Evolutionary conservation across 2,113 vertebrate genomes (phyloP).

Genomic region (Siphamia tubifer): DNA sequence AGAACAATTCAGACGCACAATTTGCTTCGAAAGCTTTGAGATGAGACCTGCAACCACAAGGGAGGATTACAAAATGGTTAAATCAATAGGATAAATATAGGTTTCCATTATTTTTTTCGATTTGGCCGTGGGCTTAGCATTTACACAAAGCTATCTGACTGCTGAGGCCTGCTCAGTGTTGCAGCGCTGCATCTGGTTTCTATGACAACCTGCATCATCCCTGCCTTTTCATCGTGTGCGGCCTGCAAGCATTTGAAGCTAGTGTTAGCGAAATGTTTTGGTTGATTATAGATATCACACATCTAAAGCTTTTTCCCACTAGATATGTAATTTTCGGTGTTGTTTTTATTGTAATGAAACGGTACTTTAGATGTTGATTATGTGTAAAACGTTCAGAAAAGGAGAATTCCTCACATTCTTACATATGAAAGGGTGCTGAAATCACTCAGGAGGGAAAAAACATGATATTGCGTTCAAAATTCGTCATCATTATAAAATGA

Average conservation of each 20-base stretch:
- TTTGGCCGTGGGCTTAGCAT: not conserved
- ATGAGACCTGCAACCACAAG: not conserved
- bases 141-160: not conserved
- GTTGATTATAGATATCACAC: not conserved
- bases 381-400: not conserved
- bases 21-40: not conserved
- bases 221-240: constrained; percentile 16
- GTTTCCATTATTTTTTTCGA: not conserved
- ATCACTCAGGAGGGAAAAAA: not conserved
- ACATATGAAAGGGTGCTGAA: not conserved
- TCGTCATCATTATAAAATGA: not conserved
- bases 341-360: not conserved
- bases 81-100: constrained; percentile 1
- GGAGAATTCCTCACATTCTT: not conserved
- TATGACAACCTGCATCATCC: constrained; percentile 77
- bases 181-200: constrained; percentile 74
- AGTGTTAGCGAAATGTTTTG: not conserved
- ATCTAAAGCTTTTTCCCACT: not conserved
- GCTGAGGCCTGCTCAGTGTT: constrained; percentile 8
- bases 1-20: not conserved
- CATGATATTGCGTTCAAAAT: not conserved
- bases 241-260: constrained; percentile 1
- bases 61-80: no score
- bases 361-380: not conserved
- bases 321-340: not conserved